Percentiles rank a stretch among this genome's conserved stretches.
Conservation (phyloP, 2,888 invertebrate genomes). For the Philhelius pedissequus region DNA sequence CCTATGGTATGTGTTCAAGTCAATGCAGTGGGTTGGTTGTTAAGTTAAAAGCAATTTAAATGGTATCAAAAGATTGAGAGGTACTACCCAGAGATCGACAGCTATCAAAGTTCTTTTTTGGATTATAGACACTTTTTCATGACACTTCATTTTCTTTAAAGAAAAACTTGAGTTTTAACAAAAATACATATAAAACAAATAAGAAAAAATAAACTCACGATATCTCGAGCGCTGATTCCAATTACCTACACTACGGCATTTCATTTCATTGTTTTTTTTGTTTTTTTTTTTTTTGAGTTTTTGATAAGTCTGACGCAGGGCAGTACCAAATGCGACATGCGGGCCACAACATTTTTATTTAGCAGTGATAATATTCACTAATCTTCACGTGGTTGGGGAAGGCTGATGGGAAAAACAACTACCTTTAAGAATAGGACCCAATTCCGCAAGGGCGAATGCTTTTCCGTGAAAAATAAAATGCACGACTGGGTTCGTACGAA, state of each 20-base stretch:
- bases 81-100: neutral
- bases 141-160: neutral
- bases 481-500: too few species aligned
- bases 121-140: neutral
- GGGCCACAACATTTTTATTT: neutral
- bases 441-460: too few species aligned
- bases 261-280: too few species aligned
- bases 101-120: neutral
- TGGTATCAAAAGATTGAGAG: neutral
- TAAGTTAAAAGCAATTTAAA: constrained; percentile 6
- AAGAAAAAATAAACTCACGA: neutral
- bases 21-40: neutral
- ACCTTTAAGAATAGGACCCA: too few species aligned
- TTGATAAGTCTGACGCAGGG: neutral
- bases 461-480: too few species aligned
- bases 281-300: too few species aligned
- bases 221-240: neutral
- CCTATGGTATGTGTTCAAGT: neutral
- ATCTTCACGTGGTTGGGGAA: too few species aligned
- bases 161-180: neutral
- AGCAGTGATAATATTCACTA: neutral
- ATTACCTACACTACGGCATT: too few species aligned
- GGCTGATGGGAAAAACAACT: too few species aligned
- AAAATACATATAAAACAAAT: neutral
- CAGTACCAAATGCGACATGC: neutral